These are phyloP conservation scores for Holothuria glaberrima DNA, from an alignment of 35 echinoderm and acorn worm genomes.

Conservation along the genomic window DNA sequence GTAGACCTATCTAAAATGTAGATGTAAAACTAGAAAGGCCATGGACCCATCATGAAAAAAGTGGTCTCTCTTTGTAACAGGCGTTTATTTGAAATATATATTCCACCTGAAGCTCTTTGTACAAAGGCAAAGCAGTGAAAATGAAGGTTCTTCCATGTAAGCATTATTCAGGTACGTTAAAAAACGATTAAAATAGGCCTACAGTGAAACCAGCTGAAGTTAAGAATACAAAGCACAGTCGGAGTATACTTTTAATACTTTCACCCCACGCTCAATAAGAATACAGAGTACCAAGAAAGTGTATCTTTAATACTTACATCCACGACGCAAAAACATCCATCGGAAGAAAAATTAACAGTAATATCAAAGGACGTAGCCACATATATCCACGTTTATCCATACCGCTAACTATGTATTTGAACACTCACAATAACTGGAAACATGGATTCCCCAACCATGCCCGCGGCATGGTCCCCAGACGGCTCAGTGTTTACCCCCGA, in stretches of 20 bases:
- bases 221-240: background rate
- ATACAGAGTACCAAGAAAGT: background rate
- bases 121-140: too few species aligned
- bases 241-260: background rate
- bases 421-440: background rate
- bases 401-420: background rate
- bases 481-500: background rate
- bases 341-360: conserved; percentile 14
- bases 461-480: conserved; percentile 12
- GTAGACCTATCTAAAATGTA: too few species aligned
- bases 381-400: conserved; percentile 28
- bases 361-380: background rate
- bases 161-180: too few species aligned
- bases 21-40: too few species aligned
- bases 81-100: background rate
- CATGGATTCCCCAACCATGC: background rate
- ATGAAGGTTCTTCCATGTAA: too few species aligned
- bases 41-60: background rate
- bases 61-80: background rate
- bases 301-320: conserved; percentile 19
- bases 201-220: too few species aligned
- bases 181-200: too few species aligned
- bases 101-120: too few species aligned
- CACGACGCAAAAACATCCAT: background rate
- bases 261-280: background rate